Evolutionary conservation across 1,140 invertebrate genomes (phyloP).

Genomic region (Belonocnema kinseyi): DNA sequence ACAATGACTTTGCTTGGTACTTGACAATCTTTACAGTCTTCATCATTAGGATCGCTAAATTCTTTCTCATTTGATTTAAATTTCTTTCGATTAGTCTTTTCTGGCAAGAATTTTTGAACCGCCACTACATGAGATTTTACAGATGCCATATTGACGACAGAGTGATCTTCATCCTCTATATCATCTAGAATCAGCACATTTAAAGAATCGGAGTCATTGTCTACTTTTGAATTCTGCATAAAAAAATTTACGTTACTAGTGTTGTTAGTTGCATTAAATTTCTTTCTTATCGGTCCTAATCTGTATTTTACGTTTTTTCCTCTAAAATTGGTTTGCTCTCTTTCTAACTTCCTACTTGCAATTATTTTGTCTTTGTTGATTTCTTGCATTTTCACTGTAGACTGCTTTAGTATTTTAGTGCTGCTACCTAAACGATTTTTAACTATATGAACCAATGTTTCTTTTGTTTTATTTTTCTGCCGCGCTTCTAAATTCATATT

Average conservation of each 20-base stretch:
- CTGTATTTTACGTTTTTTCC: conserved; percentile 73
- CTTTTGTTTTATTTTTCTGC: conserved; percentile 48
- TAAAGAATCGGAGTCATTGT: conserved; percentile 44
- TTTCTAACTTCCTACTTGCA: conserved; percentile 54
- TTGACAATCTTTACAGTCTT: conserved; percentile 58
- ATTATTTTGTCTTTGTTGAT: conserved; percentile 32
- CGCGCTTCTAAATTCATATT: conserved; percentile 42
- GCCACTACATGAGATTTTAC: conserved; percentile 71
- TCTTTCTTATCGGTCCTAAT: conserved; percentile 71
- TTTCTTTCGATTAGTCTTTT: conserved; percentile 38
- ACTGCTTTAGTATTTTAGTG: conserved; percentile 25
- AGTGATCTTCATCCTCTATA: conserved; percentile 66
- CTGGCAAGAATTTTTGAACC: conserved; percentile 52
- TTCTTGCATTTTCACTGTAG: conserved; percentile 66
- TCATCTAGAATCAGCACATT: conserved; percentile 74
- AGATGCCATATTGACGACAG: conserved; percentile 59
- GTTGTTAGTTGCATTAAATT: conserved; percentile 60
- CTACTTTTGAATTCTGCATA: conserved; percentile 36
- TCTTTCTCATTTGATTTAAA: conserved; percentile 46
- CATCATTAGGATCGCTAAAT: conserved; percentile 51
- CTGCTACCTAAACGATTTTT: conserved; percentile 63
- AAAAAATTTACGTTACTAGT: conserved; percentile 44
- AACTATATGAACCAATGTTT: conserved; percentile 49
- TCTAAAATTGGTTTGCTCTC: conserved; percentile 49
- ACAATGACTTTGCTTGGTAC: conserved; percentile 72